Conservation (phyloP, 1,140 invertebrate species). For the Phenacoccus solenopsis region DNA sequence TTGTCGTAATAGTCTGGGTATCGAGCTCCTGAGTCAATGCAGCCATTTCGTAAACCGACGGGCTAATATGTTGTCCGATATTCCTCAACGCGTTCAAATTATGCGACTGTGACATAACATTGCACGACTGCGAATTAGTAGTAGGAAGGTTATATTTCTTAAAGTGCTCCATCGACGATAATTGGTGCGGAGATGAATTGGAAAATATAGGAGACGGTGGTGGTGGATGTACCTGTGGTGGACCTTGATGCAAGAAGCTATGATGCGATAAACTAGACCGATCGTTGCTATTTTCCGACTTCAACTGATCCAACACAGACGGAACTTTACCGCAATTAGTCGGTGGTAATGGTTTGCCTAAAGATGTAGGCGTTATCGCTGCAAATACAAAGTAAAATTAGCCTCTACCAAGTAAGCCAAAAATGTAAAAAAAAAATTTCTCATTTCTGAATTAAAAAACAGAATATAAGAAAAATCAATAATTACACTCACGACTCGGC, state of each 20-base stretch:
- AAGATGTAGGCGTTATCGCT: conserved; percentile 16
- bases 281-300: conserved; percentile 20
- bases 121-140: conserved; percentile 18
- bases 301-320: conserved; percentile 4
- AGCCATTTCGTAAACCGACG: conserved; percentile 90
- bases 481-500: conserved; percentile 52
- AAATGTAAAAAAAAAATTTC: no score
- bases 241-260: conserved; percentile 21
- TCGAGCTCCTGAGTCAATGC: conserved; percentile 91
- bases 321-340: conserved; percentile 22
- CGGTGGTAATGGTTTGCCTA: conserved; percentile 24
- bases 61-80: conserved; percentile 34
- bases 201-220: conserved; percentile 44
- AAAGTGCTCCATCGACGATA: conserved; percentile 30
- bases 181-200: conserved; percentile 47
- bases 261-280: conserved; percentile 20
- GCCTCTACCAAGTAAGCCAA: no score
- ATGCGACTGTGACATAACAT: conserved; percentile 36
- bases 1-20: conserved; percentile 89
- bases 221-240: conserved; percentile 29
- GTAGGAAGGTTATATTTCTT: conserved; percentile 23
- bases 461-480: neutral
- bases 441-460: no score
- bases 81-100: conserved; percentile 31
- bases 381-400: conserved; percentile 5